A percentile compares a stretch with the other conserved stretches of the same genome.
These are phyloP conservation scores for Epinephelus awoara DNA, from an alignment of 2,797 vertebrate species.

Conservation along the genomic window DNA sequence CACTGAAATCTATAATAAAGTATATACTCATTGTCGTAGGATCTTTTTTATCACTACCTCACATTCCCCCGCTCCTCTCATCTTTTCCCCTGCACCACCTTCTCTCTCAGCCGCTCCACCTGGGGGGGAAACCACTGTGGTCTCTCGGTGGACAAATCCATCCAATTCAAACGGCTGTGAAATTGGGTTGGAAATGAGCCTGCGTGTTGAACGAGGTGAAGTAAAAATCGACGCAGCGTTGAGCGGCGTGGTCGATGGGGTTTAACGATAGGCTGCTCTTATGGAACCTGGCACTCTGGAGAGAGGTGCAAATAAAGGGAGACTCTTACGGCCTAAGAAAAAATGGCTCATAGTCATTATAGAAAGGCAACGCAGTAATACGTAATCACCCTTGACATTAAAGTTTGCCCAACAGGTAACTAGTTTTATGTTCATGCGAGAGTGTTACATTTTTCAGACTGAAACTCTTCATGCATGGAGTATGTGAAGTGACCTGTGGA, in stretches of 20 bases:
- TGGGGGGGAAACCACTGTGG: constrained; percentile 14
- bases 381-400: constrained; percentile 48
- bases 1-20: no score
- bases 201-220: constrained; percentile 34
- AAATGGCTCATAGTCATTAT: constrained; percentile 24
- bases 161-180: constrained; percentile 70
- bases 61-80: not conserved
- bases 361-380: constrained; percentile 25
- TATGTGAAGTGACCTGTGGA: constrained; percentile 3
- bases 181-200: constrained; percentile 74
- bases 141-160: constrained; percentile 40
- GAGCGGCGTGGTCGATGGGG: constrained; percentile 41
- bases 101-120: constrained; percentile 17
- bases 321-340: constrained; percentile 1
- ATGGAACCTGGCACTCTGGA: constrained; percentile 26
- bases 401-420: constrained; percentile 6
- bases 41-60: not conserved
- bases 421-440: not conserved
- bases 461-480: not conserved
- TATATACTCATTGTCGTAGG: no score
- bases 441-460: constrained; percentile 4
- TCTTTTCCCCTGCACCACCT: not conserved
- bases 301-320: constrained; percentile 1
- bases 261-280: constrained; percentile 41
- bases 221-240: constrained; percentile 16